Evolutionary conservation across 1,140 invertebrate species (phyloP).

Genomic region (Drosophila tani): DNA sequence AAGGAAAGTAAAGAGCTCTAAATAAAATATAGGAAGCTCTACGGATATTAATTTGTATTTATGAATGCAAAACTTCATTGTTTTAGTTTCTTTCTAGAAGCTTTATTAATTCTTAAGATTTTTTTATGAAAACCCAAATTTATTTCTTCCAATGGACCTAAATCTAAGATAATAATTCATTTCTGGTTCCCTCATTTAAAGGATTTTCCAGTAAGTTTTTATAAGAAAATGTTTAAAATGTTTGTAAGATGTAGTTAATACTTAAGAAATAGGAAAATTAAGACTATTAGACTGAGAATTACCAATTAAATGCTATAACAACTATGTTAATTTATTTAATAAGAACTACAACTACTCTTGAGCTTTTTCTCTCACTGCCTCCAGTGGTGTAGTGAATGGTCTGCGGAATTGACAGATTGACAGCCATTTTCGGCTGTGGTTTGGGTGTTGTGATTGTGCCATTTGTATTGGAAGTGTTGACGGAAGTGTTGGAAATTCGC

Average conservation of each 20-base stretch:
- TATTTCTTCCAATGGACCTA: too few relatives aligned
- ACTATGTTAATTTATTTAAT: neutral
- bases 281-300: too few relatives aligned
- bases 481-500: slow-evolving; percentile 77
- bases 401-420: slow-evolving; percentile 73
- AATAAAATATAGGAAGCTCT: neutral
- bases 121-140: neutral
- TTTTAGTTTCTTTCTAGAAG: neutral
- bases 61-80: fast-evolving
- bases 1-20: neutral
- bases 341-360: neutral
- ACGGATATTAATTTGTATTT: neutral
- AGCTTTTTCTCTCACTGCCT: slow-evolving; percentile 7
- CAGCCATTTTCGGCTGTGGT: slow-evolving; percentile 66
- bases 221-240: too few relatives aligned
- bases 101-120: neutral
- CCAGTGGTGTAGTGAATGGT: slow-evolving; percentile 13
- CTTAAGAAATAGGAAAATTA: too few relatives aligned
- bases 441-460: slow-evolving; percentile 19
- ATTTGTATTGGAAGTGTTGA: slow-evolving; percentile 75
- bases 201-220: too few relatives aligned
- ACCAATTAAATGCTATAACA: too few relatives aligned
- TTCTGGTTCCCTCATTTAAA: too few relatives aligned
- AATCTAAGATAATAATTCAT: too few relatives aligned
- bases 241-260: too few relatives aligned